These are phyloP conservation scores for Asarcornis scutulata DNA, from an alignment of 2,113 vertebrate genomes.

Conservation along the genomic window DNA sequence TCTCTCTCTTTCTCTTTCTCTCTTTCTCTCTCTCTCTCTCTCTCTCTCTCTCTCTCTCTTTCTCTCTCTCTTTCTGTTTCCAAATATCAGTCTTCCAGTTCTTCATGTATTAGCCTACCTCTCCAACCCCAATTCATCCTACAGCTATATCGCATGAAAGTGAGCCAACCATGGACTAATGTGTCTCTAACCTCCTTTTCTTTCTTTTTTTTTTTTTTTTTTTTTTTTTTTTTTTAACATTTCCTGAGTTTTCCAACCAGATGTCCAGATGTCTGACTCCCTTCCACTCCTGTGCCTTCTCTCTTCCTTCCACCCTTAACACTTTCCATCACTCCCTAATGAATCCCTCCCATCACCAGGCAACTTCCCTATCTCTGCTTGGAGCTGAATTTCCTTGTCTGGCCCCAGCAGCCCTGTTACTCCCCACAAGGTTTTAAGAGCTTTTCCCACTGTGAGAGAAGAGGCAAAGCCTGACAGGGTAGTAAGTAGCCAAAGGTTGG, in stretches of 20 bases:
- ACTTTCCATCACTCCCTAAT: not conserved
- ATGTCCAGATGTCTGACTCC: not conserved
- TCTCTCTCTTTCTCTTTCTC: too few species aligned
- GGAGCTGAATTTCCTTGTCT: not conserved
- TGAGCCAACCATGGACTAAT: slow-evolving; percentile 1
- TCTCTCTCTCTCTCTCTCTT: not conserved
- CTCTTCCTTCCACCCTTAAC: not conserved
- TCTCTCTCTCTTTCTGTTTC: not conserved
- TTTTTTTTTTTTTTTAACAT: not conserved
- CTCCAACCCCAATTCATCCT: slow-evolving; percentile 40
- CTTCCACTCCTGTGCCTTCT: not conserved
- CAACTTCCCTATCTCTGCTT: not conserved
- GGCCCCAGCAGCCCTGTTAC: not conserved
- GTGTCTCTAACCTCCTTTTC: not conserved
- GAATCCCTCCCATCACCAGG: not conserved
- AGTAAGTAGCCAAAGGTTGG: not conserved
- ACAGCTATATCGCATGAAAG: slow-evolving; percentile 38
- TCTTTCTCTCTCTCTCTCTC: not conserved
- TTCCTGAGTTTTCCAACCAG: slow-evolving; percentile 32
- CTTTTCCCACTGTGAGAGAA: not conserved
- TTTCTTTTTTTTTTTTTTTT: too few species aligned
- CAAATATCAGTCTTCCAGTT: not conserved
- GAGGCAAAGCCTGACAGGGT: not conserved
- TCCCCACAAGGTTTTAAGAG: not conserved
- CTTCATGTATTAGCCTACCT: not conserved